Evolutionary conservation across 2,888 invertebrate species (phyloP).

Genomic region (Spisula subtruncata): DNA sequence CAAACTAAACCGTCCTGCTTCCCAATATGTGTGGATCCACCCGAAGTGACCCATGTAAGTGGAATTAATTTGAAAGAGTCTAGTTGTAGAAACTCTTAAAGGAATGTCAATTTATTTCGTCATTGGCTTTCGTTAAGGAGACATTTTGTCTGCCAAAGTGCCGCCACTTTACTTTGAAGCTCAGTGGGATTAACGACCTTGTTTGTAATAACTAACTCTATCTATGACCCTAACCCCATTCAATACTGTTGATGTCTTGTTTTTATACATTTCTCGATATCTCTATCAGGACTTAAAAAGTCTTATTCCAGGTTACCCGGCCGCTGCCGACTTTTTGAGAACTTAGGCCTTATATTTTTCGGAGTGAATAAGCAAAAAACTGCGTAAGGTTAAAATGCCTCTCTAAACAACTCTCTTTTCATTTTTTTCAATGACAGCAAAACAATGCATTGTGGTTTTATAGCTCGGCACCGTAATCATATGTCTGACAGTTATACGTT

Average conservation of each 20-base stretch:
- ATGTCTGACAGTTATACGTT: too few relatives aligned
- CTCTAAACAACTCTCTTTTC: too few relatives aligned
- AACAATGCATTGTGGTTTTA: too few relatives aligned
- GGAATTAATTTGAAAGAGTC: background rate
- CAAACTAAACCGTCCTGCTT: background rate
- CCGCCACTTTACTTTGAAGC: background rate
- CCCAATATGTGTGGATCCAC: background rate
- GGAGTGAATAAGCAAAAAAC: too few relatives aligned
- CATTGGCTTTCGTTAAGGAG: background rate
- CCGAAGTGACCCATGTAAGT: background rate
- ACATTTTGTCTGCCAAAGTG: background rate
- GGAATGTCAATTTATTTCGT: constrained; percentile 11
- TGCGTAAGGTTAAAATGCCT: too few relatives aligned
- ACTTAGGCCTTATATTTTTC: too few relatives aligned
- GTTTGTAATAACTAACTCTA: background rate
- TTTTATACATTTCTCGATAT: background rate
- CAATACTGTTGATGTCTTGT: background rate
- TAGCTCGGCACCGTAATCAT: too few relatives aligned
- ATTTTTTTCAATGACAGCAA: too few relatives aligned
- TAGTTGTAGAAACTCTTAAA: background rate
- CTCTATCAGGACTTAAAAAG: too few relatives aligned
- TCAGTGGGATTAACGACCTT: background rate
- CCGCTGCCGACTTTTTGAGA: too few relatives aligned
- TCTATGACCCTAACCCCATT: background rate
- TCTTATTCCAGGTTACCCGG: too few relatives aligned